Conservation (phyloP, 2,113 vertebrate species). For the Hemiscyllium ocellatum region DNA sequence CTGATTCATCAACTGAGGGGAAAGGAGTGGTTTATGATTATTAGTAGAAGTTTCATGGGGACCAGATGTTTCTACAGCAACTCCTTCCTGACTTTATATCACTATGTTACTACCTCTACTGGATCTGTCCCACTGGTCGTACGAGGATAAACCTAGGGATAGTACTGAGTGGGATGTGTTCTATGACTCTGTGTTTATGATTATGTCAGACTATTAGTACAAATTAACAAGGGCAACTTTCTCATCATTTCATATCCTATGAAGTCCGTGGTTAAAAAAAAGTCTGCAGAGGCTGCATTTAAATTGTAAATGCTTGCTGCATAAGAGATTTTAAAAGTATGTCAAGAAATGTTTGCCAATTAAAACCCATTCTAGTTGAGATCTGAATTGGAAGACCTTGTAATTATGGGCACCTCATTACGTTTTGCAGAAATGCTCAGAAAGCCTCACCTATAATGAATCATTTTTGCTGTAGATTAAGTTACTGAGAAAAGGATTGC, state of each 20-base stretch:
- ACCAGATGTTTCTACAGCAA: too few relatives aligned
- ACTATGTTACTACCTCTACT: too few relatives aligned
- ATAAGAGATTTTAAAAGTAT: neutral
- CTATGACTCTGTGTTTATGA: neutral
- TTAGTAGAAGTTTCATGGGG: too few relatives aligned
- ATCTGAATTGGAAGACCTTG: neutral
- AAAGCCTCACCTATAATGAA: neutral
- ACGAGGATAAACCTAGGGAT: too few relatives aligned
- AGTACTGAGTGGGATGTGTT: neutral
- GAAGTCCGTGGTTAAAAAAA: neutral
- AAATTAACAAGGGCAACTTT: neutral
- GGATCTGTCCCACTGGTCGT: too few relatives aligned
- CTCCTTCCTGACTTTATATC: too few relatives aligned
- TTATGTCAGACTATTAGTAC: neutral
- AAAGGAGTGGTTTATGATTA: too few relatives aligned
- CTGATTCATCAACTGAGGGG: too few relatives aligned
- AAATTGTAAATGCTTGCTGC: neutral
- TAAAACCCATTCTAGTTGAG: neutral
- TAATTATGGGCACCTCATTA: neutral
- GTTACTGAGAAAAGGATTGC: neutral
- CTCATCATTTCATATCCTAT: neutral
- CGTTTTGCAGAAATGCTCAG: neutral
- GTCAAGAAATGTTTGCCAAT: neutral
- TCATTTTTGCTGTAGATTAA: neutral
- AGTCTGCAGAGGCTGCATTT: neutral